Evolutionary conservation across 2,113 vertebrate genomes (phyloP).

Genomic region (Geococcyx californianus): DNA sequence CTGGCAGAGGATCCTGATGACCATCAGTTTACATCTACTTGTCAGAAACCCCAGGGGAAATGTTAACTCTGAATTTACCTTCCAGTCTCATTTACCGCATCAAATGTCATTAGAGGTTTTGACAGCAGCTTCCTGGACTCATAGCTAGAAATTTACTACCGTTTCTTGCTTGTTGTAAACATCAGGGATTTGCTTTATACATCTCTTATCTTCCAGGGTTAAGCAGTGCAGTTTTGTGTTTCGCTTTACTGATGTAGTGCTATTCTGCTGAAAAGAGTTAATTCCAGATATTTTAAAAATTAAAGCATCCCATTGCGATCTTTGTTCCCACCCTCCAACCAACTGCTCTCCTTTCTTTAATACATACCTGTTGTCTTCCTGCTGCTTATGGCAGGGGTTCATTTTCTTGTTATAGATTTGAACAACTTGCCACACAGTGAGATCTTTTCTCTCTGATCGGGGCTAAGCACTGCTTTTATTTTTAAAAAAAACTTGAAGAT

Average conservation of each 20-base stretch:
- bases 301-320: neutral
- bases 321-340: neutral
- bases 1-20: neutral
- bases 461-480: neutral
- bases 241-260: neutral
- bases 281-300: neutral
- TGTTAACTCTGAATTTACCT: slow-evolving; percentile 19
- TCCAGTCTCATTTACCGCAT: neutral
- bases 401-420: neutral
- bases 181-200: neutral
- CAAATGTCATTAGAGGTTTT: neutral
- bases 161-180: neutral
- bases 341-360: neutral
- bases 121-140: neutral
- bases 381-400: neutral
- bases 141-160: neutral
- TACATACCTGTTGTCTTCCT: neutral
- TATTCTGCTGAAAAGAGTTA: neutral
- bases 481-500: neutral
- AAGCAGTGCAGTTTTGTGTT: neutral
- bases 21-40: slow-evolving; percentile 6
- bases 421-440: neutral
- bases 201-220: neutral
- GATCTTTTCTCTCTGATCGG: neutral
- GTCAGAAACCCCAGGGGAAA: neutral